These are phyloP conservation scores for Eurois occulta DNA, from an alignment of 2,888 invertebrate species.

Conservation along the genomic window DNA sequence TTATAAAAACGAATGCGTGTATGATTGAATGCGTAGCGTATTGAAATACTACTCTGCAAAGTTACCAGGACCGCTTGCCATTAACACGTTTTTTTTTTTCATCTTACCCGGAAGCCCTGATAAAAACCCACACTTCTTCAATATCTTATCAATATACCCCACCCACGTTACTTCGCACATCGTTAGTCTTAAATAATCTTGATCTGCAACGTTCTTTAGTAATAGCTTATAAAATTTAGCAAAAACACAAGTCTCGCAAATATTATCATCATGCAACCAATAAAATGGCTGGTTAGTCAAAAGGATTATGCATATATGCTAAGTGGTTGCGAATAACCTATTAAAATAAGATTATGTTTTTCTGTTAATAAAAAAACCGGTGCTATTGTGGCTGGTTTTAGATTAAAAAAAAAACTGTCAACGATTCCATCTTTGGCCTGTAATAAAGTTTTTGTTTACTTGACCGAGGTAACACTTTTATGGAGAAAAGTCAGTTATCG, in stretches of 20 bases:
- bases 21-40: no score
- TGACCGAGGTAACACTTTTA: not conserved
- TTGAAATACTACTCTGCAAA: not conserved
- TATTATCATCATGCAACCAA: slow-evolving; percentile 16
- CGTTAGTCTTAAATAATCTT: slow-evolving; percentile 52
- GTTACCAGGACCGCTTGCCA: not conserved
- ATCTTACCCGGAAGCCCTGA: slow-evolving; percentile 33
- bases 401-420: slow-evolving; percentile 37
- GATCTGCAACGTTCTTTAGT: slow-evolving; percentile 38
- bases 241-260: slow-evolving; percentile 38
- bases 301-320: slow-evolving; percentile 54
- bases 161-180: slow-evolving; percentile 51
- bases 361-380: slow-evolving; percentile 37
- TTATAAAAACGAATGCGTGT: not conserved
- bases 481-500: not conserved
- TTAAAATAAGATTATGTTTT: slow-evolving; percentile 38
- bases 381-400: not conserved
- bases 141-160: slow-evolving; percentile 45
- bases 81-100: slow-evolving; percentile 21
- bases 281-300: slow-evolving; percentile 34
- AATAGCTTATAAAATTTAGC: slow-evolving; percentile 24
- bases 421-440: not conserved
- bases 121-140: slow-evolving; percentile 33
- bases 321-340: slow-evolving; percentile 53
- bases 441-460: slow-evolving; percentile 28